Conservation (phyloP, 2,797 vertebrate genomes). For the Girardinus metallicus region DNA sequence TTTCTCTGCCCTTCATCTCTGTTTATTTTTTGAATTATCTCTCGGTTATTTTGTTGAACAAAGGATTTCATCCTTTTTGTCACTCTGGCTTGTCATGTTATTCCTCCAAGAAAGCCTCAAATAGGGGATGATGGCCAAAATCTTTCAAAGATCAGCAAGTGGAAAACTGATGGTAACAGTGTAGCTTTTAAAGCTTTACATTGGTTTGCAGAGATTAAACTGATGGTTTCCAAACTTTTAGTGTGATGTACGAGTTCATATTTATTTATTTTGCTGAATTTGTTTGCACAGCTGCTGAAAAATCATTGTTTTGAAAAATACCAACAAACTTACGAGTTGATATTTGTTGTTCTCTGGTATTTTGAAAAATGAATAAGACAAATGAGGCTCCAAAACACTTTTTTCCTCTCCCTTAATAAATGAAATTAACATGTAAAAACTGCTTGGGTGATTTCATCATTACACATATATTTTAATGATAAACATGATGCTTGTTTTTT, state of each 20-base stretch:
- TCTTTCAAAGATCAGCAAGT: not conserved
- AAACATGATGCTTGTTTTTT: not conserved
- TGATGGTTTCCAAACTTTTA: not conserved
- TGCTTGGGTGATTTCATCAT: not conserved
- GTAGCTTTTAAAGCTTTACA: not conserved
- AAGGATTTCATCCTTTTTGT: slow-evolving; percentile 14
- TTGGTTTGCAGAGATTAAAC: not conserved
- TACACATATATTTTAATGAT: not conserved
- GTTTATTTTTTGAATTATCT: not conserved
- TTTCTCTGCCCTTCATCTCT: not conserved
- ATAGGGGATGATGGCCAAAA: not conserved
- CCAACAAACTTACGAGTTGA: too few species aligned
- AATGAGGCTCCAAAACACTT: too few species aligned
- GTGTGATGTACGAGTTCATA: not conserved
- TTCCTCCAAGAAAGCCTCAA: not conserved
- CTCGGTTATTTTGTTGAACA: not conserved
- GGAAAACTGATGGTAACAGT: not conserved
- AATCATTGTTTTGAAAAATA: too few species aligned
- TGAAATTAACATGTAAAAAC: not conserved
- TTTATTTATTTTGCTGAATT: not conserved
- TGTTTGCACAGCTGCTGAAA: not conserved
- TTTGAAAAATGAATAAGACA: too few species aligned
- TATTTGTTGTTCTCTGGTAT: too few species aligned
- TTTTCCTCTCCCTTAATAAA: not conserved
- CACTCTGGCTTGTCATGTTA: not conserved